Conservation (phyloP, 2,113 vertebrate genomes). For the Antennarius striatus region DNA sequence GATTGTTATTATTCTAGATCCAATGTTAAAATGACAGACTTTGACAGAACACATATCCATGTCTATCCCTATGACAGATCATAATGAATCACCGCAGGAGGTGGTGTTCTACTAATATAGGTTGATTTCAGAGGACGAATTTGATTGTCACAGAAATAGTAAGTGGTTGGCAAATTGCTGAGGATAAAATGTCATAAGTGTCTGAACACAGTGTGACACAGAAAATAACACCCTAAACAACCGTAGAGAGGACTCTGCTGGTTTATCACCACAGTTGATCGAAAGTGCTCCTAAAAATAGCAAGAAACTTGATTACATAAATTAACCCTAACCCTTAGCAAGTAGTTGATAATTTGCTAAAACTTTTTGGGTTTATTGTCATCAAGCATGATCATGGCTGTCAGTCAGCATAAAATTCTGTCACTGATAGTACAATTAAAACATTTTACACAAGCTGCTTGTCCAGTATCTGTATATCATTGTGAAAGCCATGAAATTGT, state of each 20-base stretch:
- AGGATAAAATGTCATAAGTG: constrained; percentile 28
- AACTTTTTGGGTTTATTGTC: not conserved
- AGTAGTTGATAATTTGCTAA: not conserved
- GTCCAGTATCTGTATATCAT: too few relatives aligned
- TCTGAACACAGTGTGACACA: constrained; percentile 32
- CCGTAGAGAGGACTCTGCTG: constrained; percentile 31
- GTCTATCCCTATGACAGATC: not conserved
- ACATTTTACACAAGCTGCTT: too few relatives aligned
- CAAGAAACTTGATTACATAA: not conserved
- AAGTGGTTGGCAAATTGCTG: constrained; percentile 30
- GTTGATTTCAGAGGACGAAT: constrained; percentile 1
- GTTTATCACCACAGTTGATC: constrained; percentile 32
- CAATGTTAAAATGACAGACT: not conserved
- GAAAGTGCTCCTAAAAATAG: constrained; percentile 36
- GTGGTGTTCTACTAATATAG: not conserved
- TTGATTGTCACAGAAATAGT: constrained; percentile 29
- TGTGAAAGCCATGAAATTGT: not conserved
- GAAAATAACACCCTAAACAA: constrained; percentile 6
- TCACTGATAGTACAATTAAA: too few relatives aligned
- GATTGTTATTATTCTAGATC: not conserved
- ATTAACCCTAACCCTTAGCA: not conserved
- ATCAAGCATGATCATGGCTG: not conserved
- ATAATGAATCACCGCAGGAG: not conserved
- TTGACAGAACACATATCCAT: not conserved
- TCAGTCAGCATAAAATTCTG: not conserved